Conservation (phyloP, 2,888 invertebrate genomes). For the Eilema sororculum region DNA sequence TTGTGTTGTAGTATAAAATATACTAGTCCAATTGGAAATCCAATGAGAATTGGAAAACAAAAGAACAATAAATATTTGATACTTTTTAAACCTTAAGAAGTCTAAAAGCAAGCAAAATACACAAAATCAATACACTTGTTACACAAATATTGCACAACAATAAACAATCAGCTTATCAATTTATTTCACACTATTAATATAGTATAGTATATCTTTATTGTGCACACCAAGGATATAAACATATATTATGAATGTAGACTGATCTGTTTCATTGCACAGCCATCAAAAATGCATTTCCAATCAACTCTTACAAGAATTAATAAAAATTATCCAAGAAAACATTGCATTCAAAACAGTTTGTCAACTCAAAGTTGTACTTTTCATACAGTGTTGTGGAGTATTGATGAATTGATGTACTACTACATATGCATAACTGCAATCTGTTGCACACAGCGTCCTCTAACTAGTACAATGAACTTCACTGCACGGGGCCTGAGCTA, state of each 20-base stretch:
- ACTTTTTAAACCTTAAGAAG: neutral
- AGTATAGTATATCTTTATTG: no score
- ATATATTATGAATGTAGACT: constrained; percentile 14
- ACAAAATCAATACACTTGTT: neutral
- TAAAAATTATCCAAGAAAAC: neutral
- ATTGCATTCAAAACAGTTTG: constrained; percentile 1
- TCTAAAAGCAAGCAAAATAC: neutral
- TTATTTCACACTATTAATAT: constrained; percentile 1
- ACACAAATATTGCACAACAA: constrained; percentile 18
- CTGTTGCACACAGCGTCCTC: constrained; percentile 31
- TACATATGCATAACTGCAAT: constrained; percentile 27
- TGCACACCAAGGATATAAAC: no score
- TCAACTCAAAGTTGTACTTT: neutral
- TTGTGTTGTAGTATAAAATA: neutral
- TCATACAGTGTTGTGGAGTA: constrained; percentile 1
- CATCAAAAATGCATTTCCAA: neutral
- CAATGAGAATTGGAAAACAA: neutral
- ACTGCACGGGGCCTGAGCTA: constrained; percentile 36
- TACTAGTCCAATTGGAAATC: neutral
- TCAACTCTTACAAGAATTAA: neutral
- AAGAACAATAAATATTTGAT: neutral
- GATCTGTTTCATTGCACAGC: constrained; percentile 11
- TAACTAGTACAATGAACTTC: constrained; percentile 31
- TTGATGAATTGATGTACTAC: constrained; percentile 23
- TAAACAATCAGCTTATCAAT: neutral